Evolutionary conservation across 2,888 invertebrate species (phyloP).

Genomic region (Hemicrepidius hirtus): DNA sequence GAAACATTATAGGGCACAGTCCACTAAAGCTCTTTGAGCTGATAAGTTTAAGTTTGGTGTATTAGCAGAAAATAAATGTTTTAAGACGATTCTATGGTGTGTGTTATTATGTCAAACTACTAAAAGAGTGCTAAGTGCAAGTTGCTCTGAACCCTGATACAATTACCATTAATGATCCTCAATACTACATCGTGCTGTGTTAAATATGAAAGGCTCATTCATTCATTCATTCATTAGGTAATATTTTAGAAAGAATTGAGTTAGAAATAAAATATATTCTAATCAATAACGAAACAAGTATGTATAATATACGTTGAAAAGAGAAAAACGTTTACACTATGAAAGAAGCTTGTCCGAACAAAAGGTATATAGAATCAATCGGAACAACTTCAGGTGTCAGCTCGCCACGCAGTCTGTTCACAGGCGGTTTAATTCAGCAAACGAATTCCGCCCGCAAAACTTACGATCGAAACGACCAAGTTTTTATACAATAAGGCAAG

Average conservation of each 20-base stretch:
- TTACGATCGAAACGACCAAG: neutral
- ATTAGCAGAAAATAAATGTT: too few relatives aligned
- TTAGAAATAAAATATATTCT: too few relatives aligned
- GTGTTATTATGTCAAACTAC: too few relatives aligned
- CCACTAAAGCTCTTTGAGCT: too few relatives aligned
- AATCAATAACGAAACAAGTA: too few relatives aligned
- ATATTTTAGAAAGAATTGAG: too few relatives aligned
- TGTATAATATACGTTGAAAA: neutral
- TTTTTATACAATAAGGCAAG: neutral
- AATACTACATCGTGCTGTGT: neutral
- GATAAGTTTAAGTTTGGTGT: too few relatives aligned
- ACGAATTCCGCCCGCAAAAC: constrained; percentile 18
- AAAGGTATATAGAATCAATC: neutral
- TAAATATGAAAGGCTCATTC: neutral
- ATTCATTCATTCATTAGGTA: too few relatives aligned
- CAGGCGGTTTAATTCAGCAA: constrained; percentile 7
- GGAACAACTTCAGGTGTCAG: constrained; percentile 6
- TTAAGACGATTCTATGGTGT: too few relatives aligned
- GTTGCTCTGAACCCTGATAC: too few relatives aligned
- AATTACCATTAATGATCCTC: constrained; percentile 2
- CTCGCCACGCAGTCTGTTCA: constrained; percentile 16
- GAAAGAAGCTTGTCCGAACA: neutral
- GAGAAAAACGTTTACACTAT: neutral
- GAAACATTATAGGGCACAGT: too few relatives aligned
- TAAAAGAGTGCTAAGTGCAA: too few relatives aligned